phyloP scores from a whole-genome alignment of 2,888 invertebrate species.

The Idaea dimidiata region DNA sequence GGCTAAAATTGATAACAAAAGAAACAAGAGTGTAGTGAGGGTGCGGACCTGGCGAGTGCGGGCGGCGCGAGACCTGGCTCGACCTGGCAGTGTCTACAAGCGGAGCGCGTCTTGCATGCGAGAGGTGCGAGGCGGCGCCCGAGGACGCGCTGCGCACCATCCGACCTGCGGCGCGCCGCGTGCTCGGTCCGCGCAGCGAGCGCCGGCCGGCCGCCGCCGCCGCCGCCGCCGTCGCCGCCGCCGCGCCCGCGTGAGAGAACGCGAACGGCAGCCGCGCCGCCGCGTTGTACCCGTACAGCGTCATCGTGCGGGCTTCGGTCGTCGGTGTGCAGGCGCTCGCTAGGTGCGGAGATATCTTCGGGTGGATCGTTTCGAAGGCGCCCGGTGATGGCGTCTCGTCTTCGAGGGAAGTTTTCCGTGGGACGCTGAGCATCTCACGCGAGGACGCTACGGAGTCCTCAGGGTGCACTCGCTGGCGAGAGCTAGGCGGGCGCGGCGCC shows the following conservation, averaged over 20 bases:
- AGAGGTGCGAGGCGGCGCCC: slow-evolving; percentile 66
- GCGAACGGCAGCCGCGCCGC: slow-evolving; percentile 75
- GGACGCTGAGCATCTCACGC: slow-evolving; percentile 54
- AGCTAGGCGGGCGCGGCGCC: slow-evolving; percentile 32
- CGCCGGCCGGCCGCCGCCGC: slow-evolving; percentile 46
- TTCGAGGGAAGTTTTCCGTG: slow-evolving; percentile 60
- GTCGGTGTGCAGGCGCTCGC: slow-evolving; percentile 64
- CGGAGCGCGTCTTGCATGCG: slow-evolving; percentile 64
- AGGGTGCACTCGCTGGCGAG: slow-evolving; percentile 68
- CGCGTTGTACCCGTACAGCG: slow-evolving; percentile 76
- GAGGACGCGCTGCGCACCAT: slow-evolving; percentile 78
- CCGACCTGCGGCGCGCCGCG: slow-evolving; percentile 59
- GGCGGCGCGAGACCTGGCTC: too few species aligned
- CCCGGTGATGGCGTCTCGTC: slow-evolving; percentile 65
- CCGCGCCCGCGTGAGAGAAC: slow-evolving; percentile 65
- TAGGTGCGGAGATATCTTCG: slow-evolving; percentile 71
- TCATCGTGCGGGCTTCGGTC: slow-evolving; percentile 69
- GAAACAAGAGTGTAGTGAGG: slow-evolving; percentile 16
- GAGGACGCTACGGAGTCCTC: slow-evolving; percentile 61
- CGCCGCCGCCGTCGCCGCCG: slow-evolving; percentile 43
- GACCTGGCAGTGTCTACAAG: slow-evolving; percentile 54
- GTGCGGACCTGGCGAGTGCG: slow-evolving; percentile 51
- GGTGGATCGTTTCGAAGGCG: slow-evolving; percentile 57
- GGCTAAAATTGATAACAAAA: too few species aligned
- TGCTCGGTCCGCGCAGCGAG: slow-evolving; percentile 49